Evolutionary conservation across 2,113 vertebrate genomes (phyloP).

Genomic region (Ploceus nigricollis): DNA sequence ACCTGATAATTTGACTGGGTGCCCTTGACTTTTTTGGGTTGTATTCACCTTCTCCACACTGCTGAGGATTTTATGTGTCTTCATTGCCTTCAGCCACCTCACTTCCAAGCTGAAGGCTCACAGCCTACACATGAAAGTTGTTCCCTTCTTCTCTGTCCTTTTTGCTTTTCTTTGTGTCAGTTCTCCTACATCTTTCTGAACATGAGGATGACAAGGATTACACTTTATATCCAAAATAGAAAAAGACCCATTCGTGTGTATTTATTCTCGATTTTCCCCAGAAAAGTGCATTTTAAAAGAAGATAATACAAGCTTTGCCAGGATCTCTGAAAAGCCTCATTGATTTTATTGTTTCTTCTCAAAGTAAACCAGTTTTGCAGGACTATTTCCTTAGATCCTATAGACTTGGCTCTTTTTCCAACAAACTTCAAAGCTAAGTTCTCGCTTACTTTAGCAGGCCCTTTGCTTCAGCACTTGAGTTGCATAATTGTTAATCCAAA

Average conservation of each 20-base stretch:
- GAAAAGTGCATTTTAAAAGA: background rate
- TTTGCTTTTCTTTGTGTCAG: background rate
- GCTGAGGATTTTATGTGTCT: background rate
- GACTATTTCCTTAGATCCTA: background rate
- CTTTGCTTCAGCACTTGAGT: background rate
- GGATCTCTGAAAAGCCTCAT: background rate
- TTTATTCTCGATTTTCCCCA: background rate
- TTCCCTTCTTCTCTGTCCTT: background rate
- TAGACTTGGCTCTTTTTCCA: background rate
- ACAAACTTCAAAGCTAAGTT: constrained; percentile 9
- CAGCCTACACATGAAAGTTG: background rate
- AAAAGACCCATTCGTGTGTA: background rate
- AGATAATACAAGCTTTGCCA: background rate
- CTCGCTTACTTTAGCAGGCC: background rate
- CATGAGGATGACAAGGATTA: background rate
- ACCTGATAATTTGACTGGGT: background rate
- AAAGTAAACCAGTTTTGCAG: background rate
- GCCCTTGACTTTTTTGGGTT: constrained; percentile 38
- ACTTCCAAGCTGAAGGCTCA: background rate
- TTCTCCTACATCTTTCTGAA: background rate
- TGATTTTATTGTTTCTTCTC: constrained; percentile 16
- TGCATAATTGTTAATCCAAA: constrained; percentile 33
- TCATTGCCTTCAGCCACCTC: background rate
- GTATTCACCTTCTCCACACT: background rate
- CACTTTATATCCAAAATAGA: background rate